Evolutionary conservation across 2,797 vertebrate genomes (phyloP), one percentile per base, ranked within the genome.

Genomic region (Graptemys geographica): DNA sequence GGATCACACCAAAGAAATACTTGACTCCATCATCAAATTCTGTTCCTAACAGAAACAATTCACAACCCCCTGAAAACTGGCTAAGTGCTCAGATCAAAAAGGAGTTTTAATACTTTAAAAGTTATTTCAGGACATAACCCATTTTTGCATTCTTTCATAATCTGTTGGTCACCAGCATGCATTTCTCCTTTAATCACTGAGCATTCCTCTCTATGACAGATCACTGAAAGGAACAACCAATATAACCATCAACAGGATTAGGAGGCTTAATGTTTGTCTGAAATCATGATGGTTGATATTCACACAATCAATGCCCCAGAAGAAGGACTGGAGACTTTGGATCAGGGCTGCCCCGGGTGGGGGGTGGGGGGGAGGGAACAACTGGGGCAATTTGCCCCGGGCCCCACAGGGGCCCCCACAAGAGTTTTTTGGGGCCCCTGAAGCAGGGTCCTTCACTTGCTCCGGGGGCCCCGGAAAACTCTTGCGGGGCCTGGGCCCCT

Each of bases 131-230:
- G 69, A 44, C 23, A 74, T 41, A 44, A 44, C 10, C 37, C 69
- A 44, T 44, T 94, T 65, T 19, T 65, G 62, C 31, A 65, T 65
- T 62, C 33, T n/a, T 65, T 92, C 87, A 86, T 90, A 86, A 91
- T 92, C 90, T 89, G 83, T 69, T 89, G 79, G 87, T 82, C 83
- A 91, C 86, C 79, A 44, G 69, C 10, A 87, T 74, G 91, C 86
- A 89, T 89, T 89, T 92, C 87, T 92, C 79, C 72, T 87, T 88
- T 94, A 94, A 92, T 94, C 87, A 74, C 93, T 87, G 90, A 86
- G 91, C 87, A 94, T 89, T 89, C 93, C 79, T 94, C 87, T 94
- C 83, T 94, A 52, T 86, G 90, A 94, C 83, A 89, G 91, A 94
- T 91, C 90, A 87, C 87, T 92, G 83, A 85, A 84, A 94, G 91